phyloP scores from a whole-genome alignment of 2,113 vertebrate genomes.

The Beaufortia kweichowensis region DNA sequence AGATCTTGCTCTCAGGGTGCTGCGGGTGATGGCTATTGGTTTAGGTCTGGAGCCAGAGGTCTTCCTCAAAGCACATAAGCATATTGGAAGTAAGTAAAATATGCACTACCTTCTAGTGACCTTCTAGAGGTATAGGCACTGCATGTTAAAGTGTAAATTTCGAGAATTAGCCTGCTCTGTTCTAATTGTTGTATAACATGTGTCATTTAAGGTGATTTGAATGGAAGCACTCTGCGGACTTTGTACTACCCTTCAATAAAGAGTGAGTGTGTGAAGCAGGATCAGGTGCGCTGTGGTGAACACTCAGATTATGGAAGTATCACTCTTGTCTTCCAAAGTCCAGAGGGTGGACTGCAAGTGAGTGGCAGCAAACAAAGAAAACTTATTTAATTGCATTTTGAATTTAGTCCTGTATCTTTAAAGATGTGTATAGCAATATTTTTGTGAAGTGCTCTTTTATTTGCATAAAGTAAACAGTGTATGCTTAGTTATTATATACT shows the following conservation, averaged over 20 bases:
- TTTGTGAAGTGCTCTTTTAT: too few species aligned
- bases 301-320: constrained; percentile 77
- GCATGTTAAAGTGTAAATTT: too few species aligned
- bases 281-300: constrained; percentile 74
- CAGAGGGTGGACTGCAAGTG: constrained; percentile 70
- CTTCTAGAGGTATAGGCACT: too few species aligned
- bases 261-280: constrained; percentile 55
- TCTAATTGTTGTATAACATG: too few species aligned
- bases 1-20: constrained; percentile 66
- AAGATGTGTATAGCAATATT: too few species aligned
- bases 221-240: constrained; percentile 64
- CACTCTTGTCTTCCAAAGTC: constrained; percentile 72
- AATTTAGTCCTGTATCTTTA: neutral
- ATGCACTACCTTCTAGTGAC: too few species aligned
- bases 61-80: constrained; percentile 64
- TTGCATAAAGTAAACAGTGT: neutral
- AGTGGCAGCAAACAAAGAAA: neutral
- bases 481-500: neutral
- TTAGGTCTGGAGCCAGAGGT: constrained; percentile 65
- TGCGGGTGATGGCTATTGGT: constrained; percentile 68
- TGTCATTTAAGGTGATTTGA: constrained; percentile 58
- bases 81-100: constrained; percentile 67
- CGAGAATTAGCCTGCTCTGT: too few species aligned
- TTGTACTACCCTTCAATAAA: constrained; percentile 71
- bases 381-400: neutral